Conservation (phyloP, 1,140 invertebrate species). For the Lepidurus packardi region DNA sequence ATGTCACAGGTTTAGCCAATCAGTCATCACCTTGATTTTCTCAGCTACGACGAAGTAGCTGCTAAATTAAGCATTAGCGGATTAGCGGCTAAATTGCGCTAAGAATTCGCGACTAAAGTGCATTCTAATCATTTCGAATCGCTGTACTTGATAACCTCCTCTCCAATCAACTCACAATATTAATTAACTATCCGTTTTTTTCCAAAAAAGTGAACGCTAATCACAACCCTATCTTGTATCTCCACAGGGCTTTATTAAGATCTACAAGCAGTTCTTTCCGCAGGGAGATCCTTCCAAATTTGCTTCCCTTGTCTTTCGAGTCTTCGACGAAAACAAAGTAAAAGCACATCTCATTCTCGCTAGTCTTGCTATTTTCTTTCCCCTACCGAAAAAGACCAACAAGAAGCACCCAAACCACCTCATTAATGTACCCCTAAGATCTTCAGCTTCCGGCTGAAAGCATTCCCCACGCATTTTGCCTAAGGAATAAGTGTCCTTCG, state of each 20-base stretch:
- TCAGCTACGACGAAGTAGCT: no score
- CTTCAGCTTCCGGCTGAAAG: no score
- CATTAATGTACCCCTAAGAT: no score
- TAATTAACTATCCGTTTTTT: not conserved
- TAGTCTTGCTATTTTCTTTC: not conserved
- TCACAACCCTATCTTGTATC: slow-evolving; percentile 36
- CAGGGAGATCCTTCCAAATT: slow-evolving; percentile 97
- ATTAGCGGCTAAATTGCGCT: no score
- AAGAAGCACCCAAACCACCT: no score
- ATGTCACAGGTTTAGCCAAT: no score
- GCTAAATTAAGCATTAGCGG: no score
- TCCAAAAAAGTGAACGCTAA: not conserved
- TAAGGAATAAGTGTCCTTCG: not conserved
- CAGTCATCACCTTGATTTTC: no score
- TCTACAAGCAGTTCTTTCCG: slow-evolving; percentile 98
- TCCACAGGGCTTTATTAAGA: slow-evolving; percentile 93
- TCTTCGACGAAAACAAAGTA: slow-evolving; percentile 98
- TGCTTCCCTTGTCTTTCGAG: slow-evolving; percentile 91
- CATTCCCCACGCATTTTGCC: not conserved
- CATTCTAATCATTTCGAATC: no score
- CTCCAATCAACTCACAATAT: not conserved
- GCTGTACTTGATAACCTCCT: no score
- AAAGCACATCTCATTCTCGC: slow-evolving; percentile 46
- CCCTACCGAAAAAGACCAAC: not conserved
- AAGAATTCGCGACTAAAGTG: no score